Conservation (phyloP, 2,113 vertebrate species). For the Xiphophorus couchianus region DNA sequence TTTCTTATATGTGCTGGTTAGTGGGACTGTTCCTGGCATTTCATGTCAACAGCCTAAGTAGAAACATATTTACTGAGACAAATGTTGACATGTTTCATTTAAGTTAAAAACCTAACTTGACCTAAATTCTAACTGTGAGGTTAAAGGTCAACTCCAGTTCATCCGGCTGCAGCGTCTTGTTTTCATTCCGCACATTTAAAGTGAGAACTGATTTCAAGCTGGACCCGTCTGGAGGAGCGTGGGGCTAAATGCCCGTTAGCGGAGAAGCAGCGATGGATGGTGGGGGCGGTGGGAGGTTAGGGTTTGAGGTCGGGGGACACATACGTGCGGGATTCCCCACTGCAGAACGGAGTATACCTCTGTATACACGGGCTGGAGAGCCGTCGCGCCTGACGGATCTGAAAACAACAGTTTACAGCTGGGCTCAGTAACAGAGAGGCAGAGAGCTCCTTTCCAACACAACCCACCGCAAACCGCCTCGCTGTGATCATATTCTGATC, state of each 20-base stretch:
- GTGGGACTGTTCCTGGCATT: no score
- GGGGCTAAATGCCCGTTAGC: conserved; percentile 12
- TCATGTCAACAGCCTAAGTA: no score
- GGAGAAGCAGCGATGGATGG: conserved; percentile 7
- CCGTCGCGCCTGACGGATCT: conserved; percentile 96
- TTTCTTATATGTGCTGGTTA: no score
- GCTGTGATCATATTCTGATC: not conserved
- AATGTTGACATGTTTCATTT: no score
- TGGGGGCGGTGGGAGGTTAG: not conserved
- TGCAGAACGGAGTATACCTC: conserved; percentile 92
- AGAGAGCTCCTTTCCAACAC: conserved; percentile 22
- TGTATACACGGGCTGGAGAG: conserved; percentile 97
- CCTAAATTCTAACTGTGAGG: no score
- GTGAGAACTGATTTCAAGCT: not conserved
- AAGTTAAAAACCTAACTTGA: no score
- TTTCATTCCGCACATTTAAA: no score
- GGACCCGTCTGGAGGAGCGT: not conserved
- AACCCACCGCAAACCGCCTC: not conserved
- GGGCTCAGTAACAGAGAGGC: conserved; percentile 71
- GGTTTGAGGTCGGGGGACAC: conserved; percentile 68
- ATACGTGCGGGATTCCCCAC: conserved; percentile 92
- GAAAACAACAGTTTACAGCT: conserved; percentile 87
- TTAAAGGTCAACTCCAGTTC: no score
- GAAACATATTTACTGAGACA: no score
- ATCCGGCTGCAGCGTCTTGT: no score